phyloP scores from a whole-genome alignment of 2,888 invertebrate genomes.

The Xestoiulus laeticollis region DNA sequence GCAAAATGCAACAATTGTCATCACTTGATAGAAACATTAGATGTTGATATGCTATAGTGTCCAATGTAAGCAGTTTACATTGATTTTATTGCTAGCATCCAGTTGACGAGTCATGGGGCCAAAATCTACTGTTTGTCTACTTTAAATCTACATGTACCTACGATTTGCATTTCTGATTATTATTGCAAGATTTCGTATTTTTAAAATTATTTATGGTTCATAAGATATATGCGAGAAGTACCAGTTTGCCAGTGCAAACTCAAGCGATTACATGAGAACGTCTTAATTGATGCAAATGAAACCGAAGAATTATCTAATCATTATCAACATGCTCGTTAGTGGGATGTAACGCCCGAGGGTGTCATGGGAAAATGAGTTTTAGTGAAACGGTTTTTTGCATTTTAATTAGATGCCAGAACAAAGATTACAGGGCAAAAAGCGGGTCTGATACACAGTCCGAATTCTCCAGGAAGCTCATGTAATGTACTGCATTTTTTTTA shows the following conservation, averaged over 20 bases:
- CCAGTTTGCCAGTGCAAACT: neutral
- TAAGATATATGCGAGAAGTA: neutral
- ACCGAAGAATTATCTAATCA: constrained; percentile 18
- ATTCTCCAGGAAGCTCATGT: neutral
- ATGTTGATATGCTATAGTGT: too few relatives aligned
- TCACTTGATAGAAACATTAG: too few relatives aligned
- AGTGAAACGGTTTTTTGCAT: neutral
- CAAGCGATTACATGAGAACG: neutral
- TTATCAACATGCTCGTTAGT: neutral
- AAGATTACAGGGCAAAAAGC: neutral
- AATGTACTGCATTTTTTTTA: too few relatives aligned
- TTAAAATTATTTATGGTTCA: neutral
- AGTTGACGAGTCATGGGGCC: neutral
- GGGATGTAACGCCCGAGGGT: neutral
- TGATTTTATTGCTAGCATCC: neutral
- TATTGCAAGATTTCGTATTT: neutral
- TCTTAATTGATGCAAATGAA: constrained; percentile 24
- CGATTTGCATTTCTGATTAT: neutral
- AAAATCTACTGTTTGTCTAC: neutral
- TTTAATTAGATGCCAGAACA: constrained; percentile 11
- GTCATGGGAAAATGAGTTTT: neutral
- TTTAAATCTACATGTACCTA: too few relatives aligned
- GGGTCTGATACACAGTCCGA: neutral
- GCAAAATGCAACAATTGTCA: too few relatives aligned
- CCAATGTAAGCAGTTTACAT: too few relatives aligned